Base-by-base conservation (phyloP, 1,140 invertebrate species). In the Delia radicum region DNA sequence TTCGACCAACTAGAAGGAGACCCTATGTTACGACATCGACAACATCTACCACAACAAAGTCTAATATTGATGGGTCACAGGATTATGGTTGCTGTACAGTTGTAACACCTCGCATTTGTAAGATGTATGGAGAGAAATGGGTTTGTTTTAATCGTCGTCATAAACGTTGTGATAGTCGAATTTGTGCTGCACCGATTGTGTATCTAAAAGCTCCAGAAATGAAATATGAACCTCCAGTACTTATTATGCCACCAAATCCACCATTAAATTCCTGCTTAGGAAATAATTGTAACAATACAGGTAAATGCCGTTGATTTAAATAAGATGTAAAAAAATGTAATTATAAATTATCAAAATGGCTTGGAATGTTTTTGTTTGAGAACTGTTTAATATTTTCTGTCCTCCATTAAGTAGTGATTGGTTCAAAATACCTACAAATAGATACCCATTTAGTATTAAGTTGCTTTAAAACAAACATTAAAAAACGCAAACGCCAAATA, bases 221-320 rank as follows among this genome's bases (percentile, higher is more conserved):
- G 0, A 77, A 78, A 0, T 28, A 82, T 27, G 33, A 79, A 42
- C 74, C 63, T 3, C 73, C 72, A 1, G 61, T 78, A 28, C 28
- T 83, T 18, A 76, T 82, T 5, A 82, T 84, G 81, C 82, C 82
- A 2, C 82, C 82, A 0, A 82, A 81, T 77, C 82, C 81, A n/a
- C 82, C 79, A 10, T 10, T 81, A 2, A 3, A 42, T 24, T 77
- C 5, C 13, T 83, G 82, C 73, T 42, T 48, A 15, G 77, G 75
- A 21, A 24, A 76, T 12, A 77, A 82, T n/a, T 83, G 82, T 65
- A 46, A 61, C 2, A 79, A 78, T 7, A 79, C 75, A 67, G 79
- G 82, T 83, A 62, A 79, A 77, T 71, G 29, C 3, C 37, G 3
- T 15, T 37, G 2, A 12, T 37, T 10, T 13, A 37, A 37, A 12